Percentiles rank a stretch among this genome's conserved stretches.
Conservation (phyloP, 2,888 invertebrate species). For the Parnassius mnemosyne region DNA sequence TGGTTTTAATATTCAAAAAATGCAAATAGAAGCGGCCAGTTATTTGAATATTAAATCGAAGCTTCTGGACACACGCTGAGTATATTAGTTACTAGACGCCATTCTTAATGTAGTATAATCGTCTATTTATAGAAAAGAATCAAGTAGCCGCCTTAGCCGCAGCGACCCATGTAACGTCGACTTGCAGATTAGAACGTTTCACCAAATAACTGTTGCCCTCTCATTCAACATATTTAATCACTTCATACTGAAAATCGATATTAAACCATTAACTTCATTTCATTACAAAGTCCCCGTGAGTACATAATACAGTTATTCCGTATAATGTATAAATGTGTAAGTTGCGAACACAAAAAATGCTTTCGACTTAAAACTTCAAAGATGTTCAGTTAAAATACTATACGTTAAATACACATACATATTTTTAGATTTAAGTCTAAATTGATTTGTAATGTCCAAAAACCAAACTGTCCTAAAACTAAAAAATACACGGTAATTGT, state of each 20-base stretch:
- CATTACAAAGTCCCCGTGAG: constrained; percentile 14
- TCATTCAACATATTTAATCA: constrained; percentile 8
- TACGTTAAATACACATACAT: no score
- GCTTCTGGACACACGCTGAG: constrained; percentile 57
- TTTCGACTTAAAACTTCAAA: background rate
- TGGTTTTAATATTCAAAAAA: background rate
- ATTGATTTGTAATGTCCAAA: no score
- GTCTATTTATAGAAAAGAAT: constrained; percentile 69
- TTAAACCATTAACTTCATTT: constrained; percentile 8
- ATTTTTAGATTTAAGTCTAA: no score
- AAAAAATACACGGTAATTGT: no score
- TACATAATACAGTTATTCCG: background rate
- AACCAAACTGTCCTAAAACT: no score
- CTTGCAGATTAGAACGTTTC: constrained; percentile 31
- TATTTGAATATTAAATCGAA: constrained; percentile 23
- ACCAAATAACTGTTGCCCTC: constrained; percentile 22
- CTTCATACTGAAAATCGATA: constrained; percentile 16
- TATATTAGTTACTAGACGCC: constrained; percentile 49
- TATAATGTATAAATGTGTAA: background rate
- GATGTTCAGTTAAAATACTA: no score
- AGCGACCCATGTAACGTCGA: constrained; percentile 56
- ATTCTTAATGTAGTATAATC: constrained; percentile 54
- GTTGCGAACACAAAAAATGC: constrained; percentile 7
- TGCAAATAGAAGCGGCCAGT: background rate
- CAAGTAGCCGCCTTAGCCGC: constrained; percentile 60